Conservation (phyloP, 2,888 invertebrate genomes). For the Amblyteles armatorius region DNA sequence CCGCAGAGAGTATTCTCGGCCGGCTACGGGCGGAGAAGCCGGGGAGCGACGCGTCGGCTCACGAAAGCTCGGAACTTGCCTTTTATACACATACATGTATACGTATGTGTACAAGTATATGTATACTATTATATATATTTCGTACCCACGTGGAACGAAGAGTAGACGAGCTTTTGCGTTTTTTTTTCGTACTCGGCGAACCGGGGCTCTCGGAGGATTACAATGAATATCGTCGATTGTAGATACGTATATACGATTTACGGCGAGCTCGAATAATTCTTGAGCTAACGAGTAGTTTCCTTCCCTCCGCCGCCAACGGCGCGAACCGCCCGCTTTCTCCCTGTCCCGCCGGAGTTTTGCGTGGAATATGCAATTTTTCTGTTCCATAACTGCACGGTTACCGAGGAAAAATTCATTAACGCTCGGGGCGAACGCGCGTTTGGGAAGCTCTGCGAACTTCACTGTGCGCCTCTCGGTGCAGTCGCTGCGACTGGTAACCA, state of each 20-base stretch:
- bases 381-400: conserved; percentile 46
- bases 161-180: not conserved
- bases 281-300: not conserved
- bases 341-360: not conserved
- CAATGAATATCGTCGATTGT: conserved; percentile 20
- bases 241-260: not conserved
- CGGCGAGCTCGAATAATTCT: not conserved
- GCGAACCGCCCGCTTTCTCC: not conserved
- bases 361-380: conserved; percentile 46
- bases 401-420: conserved; percentile 52
- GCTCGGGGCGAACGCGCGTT: conserved; percentile 20
- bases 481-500: not conserved
- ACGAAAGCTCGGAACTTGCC: conserved; percentile 28
- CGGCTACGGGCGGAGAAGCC: not conserved
- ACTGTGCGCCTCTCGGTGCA: not conserved
- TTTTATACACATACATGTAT: not conserved
- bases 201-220: not conserved
- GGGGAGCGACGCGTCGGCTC: conserved; percentile 12
- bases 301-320: not conserved
- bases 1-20: conserved; percentile 31
- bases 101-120: not conserved
- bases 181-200: not conserved
- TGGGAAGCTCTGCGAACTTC: not conserved
- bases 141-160: not conserved
- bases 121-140: not conserved